Percentiles rank a stretch among this genome's conserved stretches.
phyloP scores from a whole-genome alignment of 2,888 invertebrate species.

The Andrena chrysosceles region DNA sequence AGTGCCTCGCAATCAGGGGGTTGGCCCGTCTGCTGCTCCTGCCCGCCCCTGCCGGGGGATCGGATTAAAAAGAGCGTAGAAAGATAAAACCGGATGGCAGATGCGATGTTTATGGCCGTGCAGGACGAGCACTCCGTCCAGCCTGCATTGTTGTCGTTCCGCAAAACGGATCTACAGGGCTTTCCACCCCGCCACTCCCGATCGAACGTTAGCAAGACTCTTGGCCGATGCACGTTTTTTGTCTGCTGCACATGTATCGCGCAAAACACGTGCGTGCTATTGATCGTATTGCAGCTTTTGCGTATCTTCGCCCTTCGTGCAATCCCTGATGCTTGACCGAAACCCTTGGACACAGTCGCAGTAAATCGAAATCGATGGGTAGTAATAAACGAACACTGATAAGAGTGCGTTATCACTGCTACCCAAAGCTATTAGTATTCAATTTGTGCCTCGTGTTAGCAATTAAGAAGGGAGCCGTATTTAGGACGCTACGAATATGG shows the following conservation, averaged over 20 bases:
- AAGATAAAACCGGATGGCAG: conserved; percentile 82
- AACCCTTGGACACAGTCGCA: too few relatives aligned
- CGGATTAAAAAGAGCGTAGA: conserved; percentile 78
- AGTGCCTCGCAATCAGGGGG: conserved; percentile 65
- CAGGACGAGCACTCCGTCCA: conserved; percentile 55
- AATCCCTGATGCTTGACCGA: too few relatives aligned
- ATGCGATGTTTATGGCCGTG: conserved; percentile 73
- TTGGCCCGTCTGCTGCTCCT: conserved; percentile 50
- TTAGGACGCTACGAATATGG: too few relatives aligned
- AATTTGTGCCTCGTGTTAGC: too few relatives aligned
- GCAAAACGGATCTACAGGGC: conserved; percentile 50
- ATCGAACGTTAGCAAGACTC: conserved; percentile 41
- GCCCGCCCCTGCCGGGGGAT: conserved; percentile 72
- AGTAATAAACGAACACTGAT: too few relatives aligned
- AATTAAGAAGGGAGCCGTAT: too few relatives aligned
- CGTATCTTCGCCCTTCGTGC: neutral
- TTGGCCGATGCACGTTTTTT: conserved; percentile 29
- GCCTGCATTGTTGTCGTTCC: conserved; percentile 65
- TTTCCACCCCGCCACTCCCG: conserved; percentile 38
- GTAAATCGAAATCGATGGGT: too few relatives aligned
- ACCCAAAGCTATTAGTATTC: too few relatives aligned
- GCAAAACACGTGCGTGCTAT: conserved; percentile 20
- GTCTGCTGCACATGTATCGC: neutral
- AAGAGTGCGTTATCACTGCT: too few relatives aligned
- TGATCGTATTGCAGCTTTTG: conserved; percentile 29